Conservation (phyloP, 2,888 invertebrate genomes). For the Agrochola litura region DNA sequence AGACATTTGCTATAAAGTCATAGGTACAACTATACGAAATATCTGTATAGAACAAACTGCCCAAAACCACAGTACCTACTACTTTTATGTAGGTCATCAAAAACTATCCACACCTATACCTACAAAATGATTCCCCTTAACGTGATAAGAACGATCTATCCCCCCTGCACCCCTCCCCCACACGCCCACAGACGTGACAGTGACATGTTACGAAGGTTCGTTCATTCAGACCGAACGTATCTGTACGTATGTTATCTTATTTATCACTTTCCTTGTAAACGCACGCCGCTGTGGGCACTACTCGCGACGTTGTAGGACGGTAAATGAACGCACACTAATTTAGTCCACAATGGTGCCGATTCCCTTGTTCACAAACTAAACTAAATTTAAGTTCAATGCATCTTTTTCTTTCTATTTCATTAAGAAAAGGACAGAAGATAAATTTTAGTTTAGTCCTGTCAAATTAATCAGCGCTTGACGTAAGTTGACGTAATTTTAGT, state of each 20-base stretch:
- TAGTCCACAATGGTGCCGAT: no score
- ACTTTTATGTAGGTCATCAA: slow-evolving; percentile 14
- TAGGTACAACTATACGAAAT: not conserved
- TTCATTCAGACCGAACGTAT: slow-evolving; percentile 14
- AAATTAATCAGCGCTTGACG: no score
- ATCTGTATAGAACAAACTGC: not conserved
- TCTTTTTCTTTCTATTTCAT: no score
- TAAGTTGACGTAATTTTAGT: no score
- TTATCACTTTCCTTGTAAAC: slow-evolving; percentile 43
- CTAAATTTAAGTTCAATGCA: no score
- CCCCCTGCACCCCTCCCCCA: not conserved
- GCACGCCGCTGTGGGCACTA: slow-evolving; percentile 5
- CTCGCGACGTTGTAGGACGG: not conserved
- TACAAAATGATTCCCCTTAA: slow-evolving; percentile 10
- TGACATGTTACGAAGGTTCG: slow-evolving; percentile 42
- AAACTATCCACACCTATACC: not conserved
- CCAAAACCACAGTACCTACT: not conserved
- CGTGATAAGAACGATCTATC: slow-evolving; percentile 11
- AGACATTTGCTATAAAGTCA: not conserved
- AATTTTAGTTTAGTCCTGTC: no score
- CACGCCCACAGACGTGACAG: slow-evolving; percentile 14
- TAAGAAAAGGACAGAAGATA: no score
- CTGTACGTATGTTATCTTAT: slow-evolving; percentile 30
- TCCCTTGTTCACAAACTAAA: no score
- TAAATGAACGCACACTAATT: not conserved